Percentiles rank a stretch among this genome's conserved stretches.
Evolutionary conservation across 2,113 vertebrate genomes (phyloP).

Genomic region (Pteronura brasiliensis): DNA sequence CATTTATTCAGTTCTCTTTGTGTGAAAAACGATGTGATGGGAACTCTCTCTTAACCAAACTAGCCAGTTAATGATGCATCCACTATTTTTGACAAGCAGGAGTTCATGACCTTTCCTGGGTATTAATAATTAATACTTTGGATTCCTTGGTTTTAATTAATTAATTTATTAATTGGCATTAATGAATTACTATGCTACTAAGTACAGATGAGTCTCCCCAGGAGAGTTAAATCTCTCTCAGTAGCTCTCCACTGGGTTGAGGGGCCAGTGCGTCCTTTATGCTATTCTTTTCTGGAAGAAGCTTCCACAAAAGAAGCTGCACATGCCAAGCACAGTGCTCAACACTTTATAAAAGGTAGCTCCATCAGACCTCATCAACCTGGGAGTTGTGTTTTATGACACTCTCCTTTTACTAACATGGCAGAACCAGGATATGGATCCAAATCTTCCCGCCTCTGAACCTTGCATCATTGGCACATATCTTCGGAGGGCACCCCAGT

Average conservation of each 20-base stretch:
- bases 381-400: neutral
- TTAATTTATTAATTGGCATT: too few species aligned
- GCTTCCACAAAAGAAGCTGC: neutral
- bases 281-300: neutral
- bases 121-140: too few species aligned
- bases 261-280: neutral
- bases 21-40: neutral
- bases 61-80: neutral
- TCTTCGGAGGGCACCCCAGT: neutral
- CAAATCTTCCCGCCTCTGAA: too few species aligned
- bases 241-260: neutral
- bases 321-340: neutral
- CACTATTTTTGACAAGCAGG: neutral
- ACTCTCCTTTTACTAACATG: neutral
- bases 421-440: neutral
- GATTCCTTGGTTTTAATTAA: too few species aligned
- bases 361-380: neutral
- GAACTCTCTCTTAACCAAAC: neutral
- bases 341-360: neutral
- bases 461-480: neutral
- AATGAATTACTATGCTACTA: neutral
- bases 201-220: neutral
- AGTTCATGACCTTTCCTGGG: neutral
- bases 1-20: neutral
- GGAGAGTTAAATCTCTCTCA: neutral